Conservation (phyloP, 2,797 vertebrate species). For the Acanthurus leucopareius region DNA sequence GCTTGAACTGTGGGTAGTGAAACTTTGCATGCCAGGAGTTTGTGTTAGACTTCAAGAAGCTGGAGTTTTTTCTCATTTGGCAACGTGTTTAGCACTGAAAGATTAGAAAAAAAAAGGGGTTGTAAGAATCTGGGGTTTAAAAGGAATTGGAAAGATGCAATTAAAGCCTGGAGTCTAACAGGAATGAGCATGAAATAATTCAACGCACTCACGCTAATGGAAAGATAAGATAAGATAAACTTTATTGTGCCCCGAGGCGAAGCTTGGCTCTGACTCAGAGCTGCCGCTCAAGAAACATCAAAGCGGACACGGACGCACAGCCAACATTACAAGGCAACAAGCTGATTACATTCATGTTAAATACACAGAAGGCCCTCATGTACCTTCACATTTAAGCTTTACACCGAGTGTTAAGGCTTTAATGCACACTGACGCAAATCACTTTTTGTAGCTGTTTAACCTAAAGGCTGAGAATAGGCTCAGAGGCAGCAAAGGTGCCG, state of each 20-base stretch:
- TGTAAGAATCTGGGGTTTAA: not conserved
- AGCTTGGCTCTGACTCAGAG: slow-evolving; percentile 2
- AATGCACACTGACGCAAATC: slow-evolving; percentile 22
- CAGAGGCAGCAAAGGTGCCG: not conserved
- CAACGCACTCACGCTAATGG: not conserved
- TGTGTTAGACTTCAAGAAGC: not conserved
- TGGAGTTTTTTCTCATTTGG: slow-evolving; percentile 29
- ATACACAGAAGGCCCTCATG: not conserved
- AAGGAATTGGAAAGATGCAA: slow-evolving; percentile 18
- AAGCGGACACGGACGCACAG: not conserved
- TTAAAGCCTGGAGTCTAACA: not conserved
- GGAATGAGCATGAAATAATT: not conserved
- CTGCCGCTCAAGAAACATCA: slow-evolving; percentile 4
- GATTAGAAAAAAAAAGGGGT: slow-evolving; percentile 6
- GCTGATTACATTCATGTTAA: slow-evolving; percentile 26
- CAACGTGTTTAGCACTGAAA: not conserved
- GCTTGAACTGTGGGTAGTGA: not conserved
- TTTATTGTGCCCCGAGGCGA: slow-evolving; percentile 14
- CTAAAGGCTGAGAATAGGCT: slow-evolving; percentile 14
- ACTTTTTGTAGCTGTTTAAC: slow-evolving; percentile 13
- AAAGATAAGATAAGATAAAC: slow-evolving; percentile 19
- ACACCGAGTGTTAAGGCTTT: slow-evolving; percentile 1
- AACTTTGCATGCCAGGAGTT: slow-evolving; percentile 1
- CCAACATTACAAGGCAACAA: slow-evolving; percentile 14
- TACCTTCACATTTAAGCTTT: not conserved